A percentile compares a stretch with the other conserved stretches of the same genome.
These are phyloP conservation scores for Hanleya hanleyi DNA, from an alignment of 2,888 invertebrate species.

Conservation along the genomic window DNA sequence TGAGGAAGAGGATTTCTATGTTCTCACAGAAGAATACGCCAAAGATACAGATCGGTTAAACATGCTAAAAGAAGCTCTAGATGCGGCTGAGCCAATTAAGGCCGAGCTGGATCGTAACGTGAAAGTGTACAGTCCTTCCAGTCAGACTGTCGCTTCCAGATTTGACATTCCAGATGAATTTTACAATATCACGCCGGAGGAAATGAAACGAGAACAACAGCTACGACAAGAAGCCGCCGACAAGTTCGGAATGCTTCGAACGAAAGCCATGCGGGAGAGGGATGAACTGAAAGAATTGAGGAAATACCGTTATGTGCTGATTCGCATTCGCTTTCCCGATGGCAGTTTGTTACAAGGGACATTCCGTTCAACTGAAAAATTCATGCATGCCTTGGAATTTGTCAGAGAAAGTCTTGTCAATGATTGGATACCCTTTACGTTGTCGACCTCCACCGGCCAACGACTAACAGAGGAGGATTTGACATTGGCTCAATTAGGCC, in stretches of 20 bases:
- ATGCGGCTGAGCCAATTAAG: conserved; percentile 85
- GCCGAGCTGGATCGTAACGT: conserved; percentile 84
- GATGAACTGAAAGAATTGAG: conserved; percentile 87
- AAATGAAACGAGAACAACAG: conserved; percentile 83
- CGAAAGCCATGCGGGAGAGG: conserved; percentile 95
- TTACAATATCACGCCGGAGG: conserved; percentile 86
- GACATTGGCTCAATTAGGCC: conserved; percentile 83
- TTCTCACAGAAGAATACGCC: conserved; percentile 60
- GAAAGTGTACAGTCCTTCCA: conserved; percentile 55
- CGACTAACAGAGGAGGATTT: conserved; percentile 79
- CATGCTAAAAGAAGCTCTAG: conserved; percentile 84
- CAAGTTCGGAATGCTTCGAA: conserved; percentile 87
- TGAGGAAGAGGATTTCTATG: conserved; percentile 76
- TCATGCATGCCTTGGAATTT: conserved; percentile 83
- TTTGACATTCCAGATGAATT: conserved; percentile 87
- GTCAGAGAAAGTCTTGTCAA: conserved; percentile 84
- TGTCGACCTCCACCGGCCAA: conserved; percentile 82
- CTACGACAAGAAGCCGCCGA: conserved; percentile 82
- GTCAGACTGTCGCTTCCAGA: conserved; percentile 38
- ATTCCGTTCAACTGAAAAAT: conserved; percentile 88
- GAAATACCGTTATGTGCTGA: conserved; percentile 82
- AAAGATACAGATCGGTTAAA: conserved; percentile 73
- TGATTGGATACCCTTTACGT: conserved; percentile 80
- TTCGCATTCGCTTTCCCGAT: conserved; percentile 90
- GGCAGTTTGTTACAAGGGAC: conserved; percentile 82